Percentiles rank a stretch among this genome's conserved stretches.
Evolutionary conservation across 2,113 vertebrate species (phyloP).

Genomic region (Pimephales promelas): DNA sequence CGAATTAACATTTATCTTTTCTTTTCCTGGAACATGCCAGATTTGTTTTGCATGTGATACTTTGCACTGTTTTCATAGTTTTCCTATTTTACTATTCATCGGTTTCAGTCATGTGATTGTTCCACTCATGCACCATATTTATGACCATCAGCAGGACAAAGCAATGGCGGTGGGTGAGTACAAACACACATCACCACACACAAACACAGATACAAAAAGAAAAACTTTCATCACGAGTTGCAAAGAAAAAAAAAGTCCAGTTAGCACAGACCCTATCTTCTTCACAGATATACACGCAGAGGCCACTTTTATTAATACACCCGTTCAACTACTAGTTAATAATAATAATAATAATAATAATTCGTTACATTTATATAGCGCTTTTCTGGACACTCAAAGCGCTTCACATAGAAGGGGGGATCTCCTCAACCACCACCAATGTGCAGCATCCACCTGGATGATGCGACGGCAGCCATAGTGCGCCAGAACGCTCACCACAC

Average conservation of each 20-base stretch:
- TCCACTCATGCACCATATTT: neutral
- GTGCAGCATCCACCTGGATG: no score
- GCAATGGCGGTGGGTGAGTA: neutral
- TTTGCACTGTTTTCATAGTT: neutral
- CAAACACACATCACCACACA: neutral
- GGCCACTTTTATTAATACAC: no score
- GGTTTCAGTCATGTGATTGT: neutral
- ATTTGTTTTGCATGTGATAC: neutral
- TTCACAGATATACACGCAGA: neutral
- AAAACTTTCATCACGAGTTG: neutral
- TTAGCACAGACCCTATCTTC: neutral
- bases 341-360: no score
- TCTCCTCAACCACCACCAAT: no score
- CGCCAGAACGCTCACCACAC: no score
- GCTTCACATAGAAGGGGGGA: no score
- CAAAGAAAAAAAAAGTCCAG: neutral
- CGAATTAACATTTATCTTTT: neutral
- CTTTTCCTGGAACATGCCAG: neutral
- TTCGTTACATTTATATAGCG: no score
- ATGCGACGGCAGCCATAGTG: no score
- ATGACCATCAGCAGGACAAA: neutral
- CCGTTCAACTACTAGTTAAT: no score
- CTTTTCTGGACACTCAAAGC: no score
- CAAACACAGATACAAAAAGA: neutral
- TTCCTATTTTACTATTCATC: neutral